These are phyloP conservation scores for Megaceryle maxima DNA, from an alignment of 2,113 vertebrate species.

Conservation along the genomic window DNA sequence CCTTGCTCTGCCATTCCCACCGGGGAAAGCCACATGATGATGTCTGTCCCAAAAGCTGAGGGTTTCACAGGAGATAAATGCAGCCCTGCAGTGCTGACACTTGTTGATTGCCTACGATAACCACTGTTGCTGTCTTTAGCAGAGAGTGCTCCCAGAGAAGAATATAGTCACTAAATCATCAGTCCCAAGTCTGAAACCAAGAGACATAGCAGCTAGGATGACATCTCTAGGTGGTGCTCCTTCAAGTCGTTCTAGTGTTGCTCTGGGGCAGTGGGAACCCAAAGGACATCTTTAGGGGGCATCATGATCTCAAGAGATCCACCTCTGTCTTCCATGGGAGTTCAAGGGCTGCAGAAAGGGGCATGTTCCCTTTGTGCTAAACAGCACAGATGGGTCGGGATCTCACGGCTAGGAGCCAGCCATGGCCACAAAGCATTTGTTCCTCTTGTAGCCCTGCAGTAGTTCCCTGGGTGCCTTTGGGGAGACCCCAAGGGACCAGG, in stretches of 20 bases:
- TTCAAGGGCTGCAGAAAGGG: neutral
- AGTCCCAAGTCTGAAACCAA: accelerated
- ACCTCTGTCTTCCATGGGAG: neutral
- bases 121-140: neutral
- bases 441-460: neutral
- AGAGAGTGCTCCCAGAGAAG: neutral
- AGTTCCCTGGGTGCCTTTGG: neutral
- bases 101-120: too few species aligned
- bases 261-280: neutral
- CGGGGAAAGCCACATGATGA: accelerated
- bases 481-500: neutral
- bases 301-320: neutral
- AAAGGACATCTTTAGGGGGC: neutral
- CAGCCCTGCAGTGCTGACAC: accelerated
- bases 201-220: neutral
- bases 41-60: neutral
- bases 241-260: neutral
- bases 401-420: neutral
- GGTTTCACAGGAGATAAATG: neutral
- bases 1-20: neutral
- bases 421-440: neutral
- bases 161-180: neutral
- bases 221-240: neutral
- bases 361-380: neutral
- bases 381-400: neutral